Evolutionary conservation across 2,797 vertebrate genomes (phyloP), one percentile per base, ranked within the genome.

Genomic region (Tamandua tetradactyla): DNA sequence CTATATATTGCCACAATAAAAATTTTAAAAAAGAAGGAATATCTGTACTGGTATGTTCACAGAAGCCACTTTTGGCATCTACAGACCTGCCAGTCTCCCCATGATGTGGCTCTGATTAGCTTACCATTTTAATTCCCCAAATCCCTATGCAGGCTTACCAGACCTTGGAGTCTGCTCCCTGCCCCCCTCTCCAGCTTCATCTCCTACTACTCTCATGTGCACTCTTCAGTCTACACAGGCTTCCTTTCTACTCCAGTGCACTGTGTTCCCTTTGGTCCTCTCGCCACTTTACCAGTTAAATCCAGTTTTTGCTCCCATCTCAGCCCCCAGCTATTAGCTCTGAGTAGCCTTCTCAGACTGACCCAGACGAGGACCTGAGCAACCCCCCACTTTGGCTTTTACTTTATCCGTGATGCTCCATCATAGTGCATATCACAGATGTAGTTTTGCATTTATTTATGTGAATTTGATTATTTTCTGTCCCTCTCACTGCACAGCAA

Each of bases 71-170:
- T 8, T 42, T 1, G 6, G 64, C 42, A 18, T 10, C 13, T 2
- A 42, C 59, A 7, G 59, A 42, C 32, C 27, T 30, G 37, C 37
- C 22, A 0, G 4, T 3, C 9, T 17, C 25, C 20, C 68, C 12
- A 5, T 4, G 8, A 3, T 6, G 13, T 20, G 61, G 40, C 12
- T 1, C 17, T 66, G 23, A 6, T 37, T 35, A 2, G 3, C 7
- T 37, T 10, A 6, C 44, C 0, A 2, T 5, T 37, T 4, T 2
- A 18, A 49, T 22, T 52, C 84, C 71, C 37, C 23, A 20, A 30
- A 7, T 30, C 12, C 13, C 49, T n/a, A 18, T 11, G 2, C 42
- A 7, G 25, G 49, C 55, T 55, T 47, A n/a, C 20, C 57, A 11
- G 62, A 69, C 35, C 89, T 6, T 17, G 9, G 7, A 1, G 12